These are phyloP conservation scores for Geotrypetes seraphini DNA, from an alignment of 2,797 vertebrate species.

Conservation along the genomic window DNA sequence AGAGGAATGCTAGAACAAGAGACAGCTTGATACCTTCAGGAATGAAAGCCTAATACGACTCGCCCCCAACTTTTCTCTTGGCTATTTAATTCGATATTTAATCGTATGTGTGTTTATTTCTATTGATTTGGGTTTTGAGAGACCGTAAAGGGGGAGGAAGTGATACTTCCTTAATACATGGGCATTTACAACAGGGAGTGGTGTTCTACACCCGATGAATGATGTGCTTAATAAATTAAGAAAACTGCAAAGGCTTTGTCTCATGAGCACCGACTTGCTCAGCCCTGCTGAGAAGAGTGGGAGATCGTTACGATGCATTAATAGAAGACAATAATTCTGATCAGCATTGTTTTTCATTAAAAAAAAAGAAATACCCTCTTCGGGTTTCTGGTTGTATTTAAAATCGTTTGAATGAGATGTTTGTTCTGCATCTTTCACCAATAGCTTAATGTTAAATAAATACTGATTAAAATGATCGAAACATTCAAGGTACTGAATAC, in stretches of 20 bases:
- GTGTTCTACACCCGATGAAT: slow-evolving; percentile 41
- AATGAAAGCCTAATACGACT: too few species aligned
- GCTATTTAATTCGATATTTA: slow-evolving; percentile 37
- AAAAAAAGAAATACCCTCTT: too few species aligned
- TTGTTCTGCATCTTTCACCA: not conserved
- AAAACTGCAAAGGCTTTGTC: slow-evolving; percentile 51
- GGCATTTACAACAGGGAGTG: slow-evolving; percentile 38
- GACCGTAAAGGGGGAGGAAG: slow-evolving; percentile 43
- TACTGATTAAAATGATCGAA: slow-evolving; percentile 1
- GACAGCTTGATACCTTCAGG: slow-evolving; percentile 23
- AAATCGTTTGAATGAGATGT: not conserved
- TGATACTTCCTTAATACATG: slow-evolving; percentile 24
- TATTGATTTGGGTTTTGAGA: slow-evolving; percentile 38
- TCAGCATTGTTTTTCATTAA: slow-evolving; percentile 45
- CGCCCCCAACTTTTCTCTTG: slow-evolving; percentile 17
- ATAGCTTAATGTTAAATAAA: slow-evolving; percentile 5
- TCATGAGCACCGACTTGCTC: slow-evolving; percentile 51
- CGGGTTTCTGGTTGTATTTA: slow-evolving; percentile 24
- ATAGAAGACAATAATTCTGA: slow-evolving; percentile 39
- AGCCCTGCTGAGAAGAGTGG: slow-evolving; percentile 44
- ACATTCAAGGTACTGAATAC: too few species aligned
- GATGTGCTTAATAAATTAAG: slow-evolving; percentile 45
- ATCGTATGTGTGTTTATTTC: slow-evolving; percentile 42
- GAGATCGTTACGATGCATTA: slow-evolving; percentile 41
- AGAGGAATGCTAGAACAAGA: slow-evolving; percentile 24